phyloP scores from a whole-genome alignment of 2,797 vertebrate genomes.

The Australoheros facetus region DNA sequence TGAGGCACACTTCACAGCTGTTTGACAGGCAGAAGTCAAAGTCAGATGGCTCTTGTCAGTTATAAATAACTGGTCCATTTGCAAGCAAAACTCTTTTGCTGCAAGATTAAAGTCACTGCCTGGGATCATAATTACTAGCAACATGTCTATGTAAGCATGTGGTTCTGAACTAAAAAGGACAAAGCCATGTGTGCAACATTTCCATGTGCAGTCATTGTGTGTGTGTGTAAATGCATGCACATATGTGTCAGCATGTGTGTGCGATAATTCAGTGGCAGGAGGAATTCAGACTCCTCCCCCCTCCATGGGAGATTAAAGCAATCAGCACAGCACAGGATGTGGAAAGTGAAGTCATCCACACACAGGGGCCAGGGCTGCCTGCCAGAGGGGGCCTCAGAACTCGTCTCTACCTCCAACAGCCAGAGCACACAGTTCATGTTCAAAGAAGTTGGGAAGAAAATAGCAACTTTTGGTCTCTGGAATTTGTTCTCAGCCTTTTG shows the following conservation, averaged over 20 bases:
- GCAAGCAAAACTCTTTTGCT: neutral
- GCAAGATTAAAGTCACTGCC: constrained; percentile 11
- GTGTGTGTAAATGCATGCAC: constrained; percentile 29
- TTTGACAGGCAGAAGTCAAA: constrained; percentile 7
- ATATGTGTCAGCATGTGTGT: constrained; percentile 56
- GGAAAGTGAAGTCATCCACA: constrained; percentile 83
- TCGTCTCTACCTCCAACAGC: constrained; percentile 38
- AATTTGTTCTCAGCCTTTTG: neutral
- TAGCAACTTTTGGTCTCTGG: neutral
- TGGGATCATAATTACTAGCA: constrained; percentile 14
- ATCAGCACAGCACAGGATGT: constrained; percentile 81
- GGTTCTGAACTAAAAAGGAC: neutral
- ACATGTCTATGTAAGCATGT: constrained; percentile 7
- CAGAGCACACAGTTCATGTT: constrained; percentile 21
- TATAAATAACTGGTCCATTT: constrained; percentile 13
- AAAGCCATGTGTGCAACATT: constrained; percentile 1
- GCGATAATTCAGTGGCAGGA: constrained; percentile 68
- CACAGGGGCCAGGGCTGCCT: constrained; percentile 66
- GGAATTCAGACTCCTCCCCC: constrained; percentile 70
- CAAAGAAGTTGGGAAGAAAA: constrained; percentile 17
- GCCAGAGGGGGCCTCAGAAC: constrained; percentile 64
- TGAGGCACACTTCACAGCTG: neutral
- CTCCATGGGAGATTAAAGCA: constrained; percentile 76
- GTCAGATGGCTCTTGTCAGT: neutral
- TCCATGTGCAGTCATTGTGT: constrained; percentile 23